phyloP scores from a whole-genome alignment of 1,140 invertebrate species.

The Diorhabda carinulata region DNA sequence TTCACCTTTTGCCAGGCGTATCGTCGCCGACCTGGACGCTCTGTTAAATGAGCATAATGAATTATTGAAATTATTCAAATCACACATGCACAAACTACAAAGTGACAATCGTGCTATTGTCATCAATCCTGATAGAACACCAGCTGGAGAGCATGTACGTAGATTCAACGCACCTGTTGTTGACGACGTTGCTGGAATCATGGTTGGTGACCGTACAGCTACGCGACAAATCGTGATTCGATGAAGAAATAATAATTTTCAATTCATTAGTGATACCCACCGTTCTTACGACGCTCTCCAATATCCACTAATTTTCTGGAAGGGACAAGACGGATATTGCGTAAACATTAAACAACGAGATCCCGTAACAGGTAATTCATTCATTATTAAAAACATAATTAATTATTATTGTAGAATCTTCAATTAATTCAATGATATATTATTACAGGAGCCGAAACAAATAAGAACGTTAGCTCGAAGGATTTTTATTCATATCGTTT shows the following conservation, averaged over 20 bases:
- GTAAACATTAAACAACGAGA: conserved; percentile 46
- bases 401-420: conserved; percentile 14
- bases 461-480: conserved; percentile 26
- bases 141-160: conserved; percentile 35
- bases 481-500: conserved; percentile 47
- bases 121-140: conserved; percentile 15
- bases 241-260: conserved; percentile 37
- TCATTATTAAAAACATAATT: conserved; percentile 15
- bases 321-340: conserved; percentile 51
- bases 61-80: conserved; percentile 25
- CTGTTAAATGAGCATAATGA: conserved; percentile 28
- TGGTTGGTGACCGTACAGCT: conserved; percentile 33
- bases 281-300: conserved; percentile 50
- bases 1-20: conserved; percentile 27
- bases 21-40: conserved; percentile 23
- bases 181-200: conserved; percentile 34
- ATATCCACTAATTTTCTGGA: conserved; percentile 52
- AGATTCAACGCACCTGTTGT: conserved; percentile 39
- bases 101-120: conserved; percentile 11
- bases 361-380: conserved; percentile 32
- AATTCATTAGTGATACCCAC: conserved; percentile 47
- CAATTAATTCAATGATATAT: conserved; percentile 20
- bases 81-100: conserved; percentile 23
- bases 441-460: conserved; percentile 22
- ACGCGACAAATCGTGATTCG: conserved; percentile 34